Evolutionary conservation across 2,797 vertebrate genomes (phyloP).

Genomic region (Petrocephalus schoutedeni): DNA sequence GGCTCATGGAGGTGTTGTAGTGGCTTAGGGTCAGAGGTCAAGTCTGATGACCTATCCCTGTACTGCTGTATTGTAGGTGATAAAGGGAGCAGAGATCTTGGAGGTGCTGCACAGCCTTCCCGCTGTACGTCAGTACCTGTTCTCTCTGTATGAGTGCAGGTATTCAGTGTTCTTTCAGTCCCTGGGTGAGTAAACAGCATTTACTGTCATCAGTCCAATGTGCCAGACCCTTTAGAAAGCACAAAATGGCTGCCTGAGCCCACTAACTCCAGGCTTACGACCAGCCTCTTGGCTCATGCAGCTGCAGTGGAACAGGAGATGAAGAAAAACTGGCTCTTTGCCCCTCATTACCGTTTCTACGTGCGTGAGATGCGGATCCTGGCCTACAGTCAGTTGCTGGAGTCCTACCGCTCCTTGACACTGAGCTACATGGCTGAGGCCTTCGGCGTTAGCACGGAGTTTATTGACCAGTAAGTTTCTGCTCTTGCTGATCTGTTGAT

Average conservation of each 20-base stretch:
- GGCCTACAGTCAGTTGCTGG: conserved; percentile 91
- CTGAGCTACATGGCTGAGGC: conserved; percentile 97
- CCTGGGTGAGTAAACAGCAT: conserved; percentile 68
- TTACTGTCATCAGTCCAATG: not conserved
- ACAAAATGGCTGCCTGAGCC: not conserved
- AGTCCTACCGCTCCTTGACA: conserved; percentile 88
- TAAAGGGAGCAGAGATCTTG: conserved; percentile 95
- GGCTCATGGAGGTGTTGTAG: not conserved
- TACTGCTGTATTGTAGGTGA: conserved; percentile 67
- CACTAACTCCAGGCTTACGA: no score
- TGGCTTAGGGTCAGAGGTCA: not conserved
- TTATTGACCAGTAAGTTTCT: conserved; percentile 91
- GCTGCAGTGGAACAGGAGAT: conserved; percentile 92
- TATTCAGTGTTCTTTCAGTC: conserved; percentile 95
- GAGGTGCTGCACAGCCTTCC: conserved; percentile 92
- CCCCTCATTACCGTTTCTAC: conserved; percentile 92
- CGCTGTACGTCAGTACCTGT: conserved; percentile 85
- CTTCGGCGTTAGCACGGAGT: conserved; percentile 93
- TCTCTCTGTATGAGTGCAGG: conserved; percentile 91
- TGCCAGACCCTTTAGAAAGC: not conserved
- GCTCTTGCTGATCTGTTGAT: not conserved
- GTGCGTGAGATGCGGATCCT: conserved; percentile 96
- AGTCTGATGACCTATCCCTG: not conserved
- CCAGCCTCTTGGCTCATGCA: conserved; percentile 44
- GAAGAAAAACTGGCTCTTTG: conserved; percentile 97